Conservation (phyloP, 1,140 invertebrate genomes). For the Elysia chlorotica region DNA sequence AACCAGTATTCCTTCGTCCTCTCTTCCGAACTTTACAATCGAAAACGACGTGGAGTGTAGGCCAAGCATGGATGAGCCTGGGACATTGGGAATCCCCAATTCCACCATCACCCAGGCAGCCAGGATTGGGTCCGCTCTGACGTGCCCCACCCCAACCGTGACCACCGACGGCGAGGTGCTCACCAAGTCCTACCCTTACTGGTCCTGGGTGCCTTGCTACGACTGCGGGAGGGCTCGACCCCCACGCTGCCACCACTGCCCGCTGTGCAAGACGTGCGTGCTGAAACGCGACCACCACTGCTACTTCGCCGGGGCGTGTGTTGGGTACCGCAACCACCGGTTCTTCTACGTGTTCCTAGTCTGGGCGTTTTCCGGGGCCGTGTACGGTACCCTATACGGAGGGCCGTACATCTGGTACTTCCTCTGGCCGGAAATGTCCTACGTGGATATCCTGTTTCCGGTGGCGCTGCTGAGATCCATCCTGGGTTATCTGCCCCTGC, state of each 20-base stretch:
- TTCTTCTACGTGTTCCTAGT: constrained; percentile 86
- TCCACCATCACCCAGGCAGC: too few species aligned
- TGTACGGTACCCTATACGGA: constrained; percentile 26
- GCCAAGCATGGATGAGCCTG: too few species aligned
- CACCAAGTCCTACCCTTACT: constrained; percentile 36
- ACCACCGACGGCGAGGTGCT: neutral
- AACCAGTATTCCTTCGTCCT: too few species aligned
- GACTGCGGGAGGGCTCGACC: constrained; percentile 31
- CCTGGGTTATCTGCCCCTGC: constrained; percentile 28
- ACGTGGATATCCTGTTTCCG: constrained; percentile 35
- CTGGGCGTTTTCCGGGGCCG: constrained; percentile 46
- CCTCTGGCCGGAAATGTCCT: constrained; percentile 25
- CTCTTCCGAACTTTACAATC: too few species aligned
- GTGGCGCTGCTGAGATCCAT: constrained; percentile 22
- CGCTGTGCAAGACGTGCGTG: constrained; percentile 37
- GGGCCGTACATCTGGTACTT: constrained; percentile 24
- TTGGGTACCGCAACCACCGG: constrained; percentile 86
- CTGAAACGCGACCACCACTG: constrained; percentile 89
- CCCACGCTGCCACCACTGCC: constrained; percentile 34
- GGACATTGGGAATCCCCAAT: too few species aligned
- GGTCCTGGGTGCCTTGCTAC: constrained; percentile 42
- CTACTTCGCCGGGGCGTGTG: constrained; percentile 85
- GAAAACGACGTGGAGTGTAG: too few species aligned
- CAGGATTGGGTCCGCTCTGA: constrained; percentile 1
- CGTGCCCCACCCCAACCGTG: constrained; percentile 16